These are phyloP conservation scores for Anarrhichthys ocellatus DNA, from an alignment of 2,113 vertebrate genomes.

Conservation along the genomic window DNA sequence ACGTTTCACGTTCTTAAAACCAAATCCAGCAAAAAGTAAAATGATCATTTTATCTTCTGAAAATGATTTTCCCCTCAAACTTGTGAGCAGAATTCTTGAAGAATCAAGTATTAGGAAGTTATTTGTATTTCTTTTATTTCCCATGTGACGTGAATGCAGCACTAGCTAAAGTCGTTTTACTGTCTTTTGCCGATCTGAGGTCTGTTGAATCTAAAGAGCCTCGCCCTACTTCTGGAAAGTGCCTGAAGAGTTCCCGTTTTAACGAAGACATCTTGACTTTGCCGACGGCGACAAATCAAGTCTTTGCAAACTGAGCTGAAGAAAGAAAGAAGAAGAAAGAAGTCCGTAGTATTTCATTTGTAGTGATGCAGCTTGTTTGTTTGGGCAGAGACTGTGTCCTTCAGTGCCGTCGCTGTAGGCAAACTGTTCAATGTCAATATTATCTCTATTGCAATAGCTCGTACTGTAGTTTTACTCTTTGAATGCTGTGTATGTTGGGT, in stretches of 20 bases:
- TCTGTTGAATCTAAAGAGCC: slow-evolving; percentile 61
- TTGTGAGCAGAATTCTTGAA: no score
- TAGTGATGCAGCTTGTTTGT: slow-evolving; percentile 63
- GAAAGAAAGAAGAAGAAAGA: not conserved
- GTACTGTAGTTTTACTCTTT: slow-evolving; percentile 76
- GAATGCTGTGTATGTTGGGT: slow-evolving; percentile 76
- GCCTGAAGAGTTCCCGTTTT: slow-evolving; percentile 89
- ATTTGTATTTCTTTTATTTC: not conserved
- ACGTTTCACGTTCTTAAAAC: no score
- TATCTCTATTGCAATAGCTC: slow-evolving; percentile 77
- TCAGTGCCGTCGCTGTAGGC: slow-evolving; percentile 72
- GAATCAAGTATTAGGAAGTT: no score
- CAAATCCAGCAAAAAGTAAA: no score
- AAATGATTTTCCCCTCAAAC: not conserved
- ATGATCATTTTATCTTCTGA: not conserved
- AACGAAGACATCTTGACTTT: slow-evolving; percentile 61
- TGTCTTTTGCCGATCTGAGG: slow-evolving; percentile 60
- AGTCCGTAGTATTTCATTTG: slow-evolving; percentile 40
- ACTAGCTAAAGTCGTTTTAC: slow-evolving; percentile 51
- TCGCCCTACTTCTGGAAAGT: slow-evolving; percentile 90
- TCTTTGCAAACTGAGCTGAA: slow-evolving; percentile 61
- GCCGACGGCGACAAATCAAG: slow-evolving; percentile 62
- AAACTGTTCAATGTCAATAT: slow-evolving; percentile 75
- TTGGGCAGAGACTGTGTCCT: slow-evolving; percentile 72
- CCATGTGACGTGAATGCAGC: slow-evolving; percentile 75